Base-by-base conservation (phyloP, 30 jellyfish, hydroid and myxozoan genomes). In the Pseudorhiza aurosa region DNA sequence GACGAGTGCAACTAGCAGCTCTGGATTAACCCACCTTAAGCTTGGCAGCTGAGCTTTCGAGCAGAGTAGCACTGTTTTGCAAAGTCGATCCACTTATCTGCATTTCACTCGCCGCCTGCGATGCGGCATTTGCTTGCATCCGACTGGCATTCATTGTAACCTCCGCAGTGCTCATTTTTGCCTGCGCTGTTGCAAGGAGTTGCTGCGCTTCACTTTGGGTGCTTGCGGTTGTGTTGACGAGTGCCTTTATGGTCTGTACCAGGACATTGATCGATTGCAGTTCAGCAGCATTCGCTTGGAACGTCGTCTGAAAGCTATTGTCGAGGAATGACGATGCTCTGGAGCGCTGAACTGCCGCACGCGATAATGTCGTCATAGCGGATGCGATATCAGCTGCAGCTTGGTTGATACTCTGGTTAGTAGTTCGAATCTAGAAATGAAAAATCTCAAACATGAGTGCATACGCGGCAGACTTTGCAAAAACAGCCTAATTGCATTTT, bases 31-130 rank as follows among this genome's bases (percentile, higher is more conserved):
- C 14, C 8, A 92, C 98, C 98, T 85, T 92, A 12, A 92, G 56
- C n/a, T 56, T 35, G 9, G 80, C 51, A 14, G 98, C 97, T 14
- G 82, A 72, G 31, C 75, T 37, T 18, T 60, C 62, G n/a, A 77
- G 64, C 82, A 74, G 56, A 31, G 49, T 46, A 8, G 94, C 93
- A 55, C 65, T 80, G 19, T 89, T 63, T 31, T 80, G 88, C 75
- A 92, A 62, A 22, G 87, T 65, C 35, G 85, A 88, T 43, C 97
- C 98, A 51, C 90, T 77, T 8, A 92, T 57, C 67, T 60, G 81
- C 96, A 92, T 80, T 40, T 86, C 81, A 85, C 97, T 86, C 17
- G 92, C 96, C n/a, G 88, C 43, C 69, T 79, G 90, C 42, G 93
- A 62, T 17, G 80, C 96, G 21, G 88, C 72, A 43, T 79, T 77